Evolutionary conservation across 30 jellyfish, hydroid and myxozoan genomes (phyloP).

Genomic region (Aurelia aurita complex sp. Pacific): DNA sequence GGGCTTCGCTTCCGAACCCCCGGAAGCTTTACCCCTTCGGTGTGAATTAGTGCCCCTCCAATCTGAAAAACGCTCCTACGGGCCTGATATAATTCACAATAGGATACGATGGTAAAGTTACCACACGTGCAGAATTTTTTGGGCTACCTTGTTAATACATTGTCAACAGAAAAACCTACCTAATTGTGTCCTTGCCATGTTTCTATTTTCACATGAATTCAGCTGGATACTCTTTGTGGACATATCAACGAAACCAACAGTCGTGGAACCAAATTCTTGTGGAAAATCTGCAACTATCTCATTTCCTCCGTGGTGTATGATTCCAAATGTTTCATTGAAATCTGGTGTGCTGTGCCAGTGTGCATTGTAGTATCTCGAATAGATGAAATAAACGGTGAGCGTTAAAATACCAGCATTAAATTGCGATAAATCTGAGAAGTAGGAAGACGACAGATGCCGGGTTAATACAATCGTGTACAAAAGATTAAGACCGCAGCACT

Average conservation of each 20-base stretch:
- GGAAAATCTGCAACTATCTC: slow-evolving; percentile 47
- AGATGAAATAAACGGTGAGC: not conserved
- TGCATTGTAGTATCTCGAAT: slow-evolving; percentile 30
- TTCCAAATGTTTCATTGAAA: slow-evolving; percentile 28
- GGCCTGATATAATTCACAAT: no score
- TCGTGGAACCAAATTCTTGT: slow-evolving; percentile 22
- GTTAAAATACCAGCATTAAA: not conserved
- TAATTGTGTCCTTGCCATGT: slow-evolving; percentile 29
- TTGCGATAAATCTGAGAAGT: no score
- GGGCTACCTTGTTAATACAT: not conserved
- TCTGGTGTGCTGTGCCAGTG: slow-evolving; percentile 24
- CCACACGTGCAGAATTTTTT: no score
- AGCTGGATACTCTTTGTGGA: slow-evolving; percentile 26
- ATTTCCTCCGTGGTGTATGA: slow-evolving; percentile 49
- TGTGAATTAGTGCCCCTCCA: no score
- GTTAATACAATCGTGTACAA: no score
- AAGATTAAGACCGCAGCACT: no score
- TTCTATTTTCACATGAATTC: slow-evolving; percentile 44
- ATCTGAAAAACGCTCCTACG: no score
- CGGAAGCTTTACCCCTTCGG: no score
- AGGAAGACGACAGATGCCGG: no score
- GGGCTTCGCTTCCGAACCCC: no score
- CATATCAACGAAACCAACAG: slow-evolving; percentile 33
- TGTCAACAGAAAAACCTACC: not conserved
- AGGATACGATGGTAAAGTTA: no score